phyloP scores from a whole-genome alignment of 2,888 invertebrate genomes.

The Blera fallax region DNA sequence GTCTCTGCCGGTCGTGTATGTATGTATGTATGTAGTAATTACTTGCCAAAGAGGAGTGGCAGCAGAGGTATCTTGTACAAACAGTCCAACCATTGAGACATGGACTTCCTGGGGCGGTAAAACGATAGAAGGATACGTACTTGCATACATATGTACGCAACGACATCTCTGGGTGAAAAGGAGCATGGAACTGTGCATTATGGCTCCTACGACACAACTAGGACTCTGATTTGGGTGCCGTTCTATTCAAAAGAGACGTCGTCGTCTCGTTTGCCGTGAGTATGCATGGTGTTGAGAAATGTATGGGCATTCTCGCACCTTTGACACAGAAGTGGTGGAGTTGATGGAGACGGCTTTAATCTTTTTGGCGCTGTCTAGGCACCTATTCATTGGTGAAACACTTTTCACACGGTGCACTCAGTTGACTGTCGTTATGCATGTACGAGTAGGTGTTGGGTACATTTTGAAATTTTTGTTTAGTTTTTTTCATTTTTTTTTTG shows the following conservation, averaged over 20 bases:
- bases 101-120: conserved; percentile 62
- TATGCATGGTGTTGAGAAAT: conserved; percentile 8
- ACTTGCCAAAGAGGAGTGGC: conserved; percentile 23
- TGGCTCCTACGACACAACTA: not conserved
- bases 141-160: not conserved
- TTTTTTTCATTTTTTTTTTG: not conserved
- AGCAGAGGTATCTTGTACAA: conserved; percentile 37
- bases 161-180: not conserved
- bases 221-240: conserved; percentile 25
- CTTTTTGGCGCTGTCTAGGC: conserved; percentile 33
- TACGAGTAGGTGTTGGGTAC: not conserved
- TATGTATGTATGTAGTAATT: too few species aligned
- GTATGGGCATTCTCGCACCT: conserved; percentile 19
- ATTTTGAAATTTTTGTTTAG: not conserved
- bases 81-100: conserved; percentile 59
- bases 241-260: conserved; percentile 16
- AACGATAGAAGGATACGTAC: not conserved
- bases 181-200: not conserved
- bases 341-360: conserved; percentile 34
- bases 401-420: conserved; percentile 34
- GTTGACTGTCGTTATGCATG: conserved; percentile 27
- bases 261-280: not conserved
- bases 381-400: conserved; percentile 33
- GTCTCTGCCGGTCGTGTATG: not conserved
- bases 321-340: not conserved